Evolutionary conservation across 2,888 invertebrate species (phyloP), one percentile per base, ranked within the genome.

Genomic region (Leptopilina syphax): DNA sequence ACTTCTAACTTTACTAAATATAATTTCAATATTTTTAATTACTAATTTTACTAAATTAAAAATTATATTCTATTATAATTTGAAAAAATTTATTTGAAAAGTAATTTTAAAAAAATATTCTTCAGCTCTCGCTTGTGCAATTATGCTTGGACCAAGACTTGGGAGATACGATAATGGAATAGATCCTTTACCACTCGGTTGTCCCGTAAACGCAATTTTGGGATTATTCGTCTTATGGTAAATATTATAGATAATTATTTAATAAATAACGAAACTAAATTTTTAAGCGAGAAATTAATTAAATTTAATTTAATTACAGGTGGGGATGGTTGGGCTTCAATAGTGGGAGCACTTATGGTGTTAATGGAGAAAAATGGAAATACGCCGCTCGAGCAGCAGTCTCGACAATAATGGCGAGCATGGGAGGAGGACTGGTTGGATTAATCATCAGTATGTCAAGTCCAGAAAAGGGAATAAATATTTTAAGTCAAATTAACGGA

Each of bases 241-340:
- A 82, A 63, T 65, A 6, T 34, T 2, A 18, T 18, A 34, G 4
- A 34, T 34, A 34, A 34, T 34, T 34, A 34, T 34, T 34, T 34
- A 34, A 34, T 3, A 34, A 34, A 4, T 34, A 34, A 0, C 34
- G 10, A 34, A 47, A 60, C 4, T 65, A 24, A 78, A 27, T 44
- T 44, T 8, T 44, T 44, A 44, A 44, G 2, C 34, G 0, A 3
- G 3, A 0, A 34, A 34, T 34, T 34, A 34, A 34, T 34, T 34
- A 34, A 34, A 34, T 68, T 63, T 24, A 6, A 34, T 24, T 13
- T 34, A 57, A 1, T 13, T 57, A 54, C 78, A 91, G 91, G 91
- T 98, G 98, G 98, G 98, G 98, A 0, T 98, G 98, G 98, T 93
- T 98, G 78, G 98, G 98, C 0, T 98, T 98, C 90, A 98, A 98